Evolutionary conservation across 2,888 invertebrate genomes (phyloP).

Genomic region (Aleiodes testaceus): DNA sequence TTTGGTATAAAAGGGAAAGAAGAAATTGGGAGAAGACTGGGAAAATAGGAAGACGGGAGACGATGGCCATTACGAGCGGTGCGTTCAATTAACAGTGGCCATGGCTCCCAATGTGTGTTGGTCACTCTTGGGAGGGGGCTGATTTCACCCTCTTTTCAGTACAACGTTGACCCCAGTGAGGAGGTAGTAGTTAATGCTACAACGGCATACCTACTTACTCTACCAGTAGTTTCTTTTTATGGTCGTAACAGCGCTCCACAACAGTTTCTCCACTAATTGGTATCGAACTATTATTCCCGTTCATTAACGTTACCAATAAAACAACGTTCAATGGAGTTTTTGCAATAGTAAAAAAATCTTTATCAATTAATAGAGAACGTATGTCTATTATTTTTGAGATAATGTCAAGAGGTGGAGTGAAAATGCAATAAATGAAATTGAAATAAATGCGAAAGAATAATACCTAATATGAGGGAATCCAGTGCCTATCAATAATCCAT

Average conservation of each 20-base stretch:
- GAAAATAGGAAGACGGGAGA: conserved; percentile 49
- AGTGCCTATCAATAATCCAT: conserved; percentile 9
- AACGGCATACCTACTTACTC: conserved; percentile 70
- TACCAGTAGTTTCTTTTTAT: conserved; percentile 72
- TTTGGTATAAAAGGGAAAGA: conserved; percentile 23
- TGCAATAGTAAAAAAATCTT: no score
- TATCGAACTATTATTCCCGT: conserved; percentile 72
- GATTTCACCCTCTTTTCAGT: conserved; percentile 37
- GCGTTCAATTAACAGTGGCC: conserved; percentile 72
- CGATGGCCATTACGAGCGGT: conserved; percentile 67
- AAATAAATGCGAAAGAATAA: not conserved
- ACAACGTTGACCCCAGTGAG: conserved; percentile 50
- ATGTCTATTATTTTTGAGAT: no score
- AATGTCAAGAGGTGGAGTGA: no score
- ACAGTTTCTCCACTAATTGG: conserved; percentile 70
- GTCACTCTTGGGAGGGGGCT: not conserved
- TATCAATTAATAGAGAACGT: not conserved
- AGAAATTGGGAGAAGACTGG: conserved; percentile 42
- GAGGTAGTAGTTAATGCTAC: conserved; percentile 69
- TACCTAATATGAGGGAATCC: not conserved
- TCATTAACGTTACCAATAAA: conserved; percentile 65
- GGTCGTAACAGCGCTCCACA: conserved; percentile 58
- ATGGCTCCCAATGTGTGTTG: conserved; percentile 53
- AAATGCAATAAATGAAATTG: not conserved
- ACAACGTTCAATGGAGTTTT: conserved; percentile 35